Percentiles rank a stretch among this genome's conserved stretches.
Conservation (phyloP, 1,140 invertebrate genomes). For the Archivesica marissinica region DNA sequence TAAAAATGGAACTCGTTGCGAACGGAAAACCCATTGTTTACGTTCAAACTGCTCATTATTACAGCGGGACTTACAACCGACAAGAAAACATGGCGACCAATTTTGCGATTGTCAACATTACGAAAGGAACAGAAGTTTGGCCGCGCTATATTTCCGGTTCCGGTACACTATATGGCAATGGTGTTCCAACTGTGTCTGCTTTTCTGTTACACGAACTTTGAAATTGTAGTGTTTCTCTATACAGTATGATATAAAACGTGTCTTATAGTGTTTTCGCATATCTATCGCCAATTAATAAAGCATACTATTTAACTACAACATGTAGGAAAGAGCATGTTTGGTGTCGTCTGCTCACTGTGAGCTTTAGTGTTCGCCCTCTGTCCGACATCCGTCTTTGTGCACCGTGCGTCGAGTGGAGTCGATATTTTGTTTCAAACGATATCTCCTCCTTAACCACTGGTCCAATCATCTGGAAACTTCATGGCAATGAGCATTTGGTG, state of each 20-base stretch:
- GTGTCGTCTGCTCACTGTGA: too few species aligned
- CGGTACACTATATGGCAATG: slow-evolving; percentile 31
- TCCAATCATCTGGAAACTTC: too few species aligned
- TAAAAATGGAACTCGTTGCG: slow-evolving; percentile 37
- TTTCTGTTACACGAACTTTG: slow-evolving; percentile 51
- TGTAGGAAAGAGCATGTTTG: too few species aligned
- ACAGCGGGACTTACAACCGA: background rate
- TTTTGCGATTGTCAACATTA: slow-evolving; percentile 49
- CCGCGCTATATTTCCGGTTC: slow-evolving; percentile 32
- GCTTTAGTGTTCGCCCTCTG: too few species aligned
- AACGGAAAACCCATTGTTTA: slow-evolving; percentile 34
- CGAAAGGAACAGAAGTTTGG: slow-evolving; percentile 47
- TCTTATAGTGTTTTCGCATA: too few species aligned
- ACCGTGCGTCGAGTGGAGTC: too few species aligned
- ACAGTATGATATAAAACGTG: background rate
- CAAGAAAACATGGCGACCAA: slow-evolving; percentile 54
- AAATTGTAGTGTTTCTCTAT: background rate
- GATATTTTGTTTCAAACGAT: too few species aligned
- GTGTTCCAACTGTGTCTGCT: slow-evolving; percentile 44
- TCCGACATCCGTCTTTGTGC: too few species aligned
- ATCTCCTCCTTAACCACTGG: too few species aligned
- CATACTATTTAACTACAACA: too few species aligned
- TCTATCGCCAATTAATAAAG: too few species aligned
- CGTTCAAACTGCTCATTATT: slow-evolving; percentile 45
- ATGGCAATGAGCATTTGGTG: too few species aligned